Conservation (phyloP, 2,113 vertebrate genomes). For the Peromyscus leucopus region DNA sequence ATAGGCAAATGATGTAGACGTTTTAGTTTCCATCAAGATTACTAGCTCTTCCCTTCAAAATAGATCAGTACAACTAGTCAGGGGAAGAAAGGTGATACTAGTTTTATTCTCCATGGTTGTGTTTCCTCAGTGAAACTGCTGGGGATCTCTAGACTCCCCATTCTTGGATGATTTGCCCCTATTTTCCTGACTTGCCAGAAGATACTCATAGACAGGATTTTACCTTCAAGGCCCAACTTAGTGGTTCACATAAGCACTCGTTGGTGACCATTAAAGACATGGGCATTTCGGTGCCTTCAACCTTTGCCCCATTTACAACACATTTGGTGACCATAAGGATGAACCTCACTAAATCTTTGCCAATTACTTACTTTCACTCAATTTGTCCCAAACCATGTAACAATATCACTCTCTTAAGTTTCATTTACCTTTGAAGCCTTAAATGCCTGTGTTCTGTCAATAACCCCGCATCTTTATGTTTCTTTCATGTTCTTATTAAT, state of each 20-base stretch:
- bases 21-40: slow-evolving; percentile 23
- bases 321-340: neutral
- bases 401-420: neutral
- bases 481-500: neutral
- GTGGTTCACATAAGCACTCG: neutral
- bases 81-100: neutral
- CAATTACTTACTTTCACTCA: neutral
- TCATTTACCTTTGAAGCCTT: neutral
- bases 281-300: neutral
- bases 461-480: neutral
- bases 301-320: neutral
- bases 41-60: neutral
- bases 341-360: neutral
- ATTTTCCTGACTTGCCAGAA: neutral
- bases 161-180: neutral
- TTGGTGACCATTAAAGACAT: neutral
- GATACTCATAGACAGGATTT: neutral
- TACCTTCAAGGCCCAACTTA: neutral
- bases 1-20: neutral
- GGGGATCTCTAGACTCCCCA: neutral
- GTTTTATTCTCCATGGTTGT: slow-evolving; percentile 6
- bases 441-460: neutral
- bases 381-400: neutral
- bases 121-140: neutral
- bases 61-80: neutral